phyloP scores from a whole-genome alignment of 2,888 invertebrate species.

The Nemoura dubitans region DNA sequence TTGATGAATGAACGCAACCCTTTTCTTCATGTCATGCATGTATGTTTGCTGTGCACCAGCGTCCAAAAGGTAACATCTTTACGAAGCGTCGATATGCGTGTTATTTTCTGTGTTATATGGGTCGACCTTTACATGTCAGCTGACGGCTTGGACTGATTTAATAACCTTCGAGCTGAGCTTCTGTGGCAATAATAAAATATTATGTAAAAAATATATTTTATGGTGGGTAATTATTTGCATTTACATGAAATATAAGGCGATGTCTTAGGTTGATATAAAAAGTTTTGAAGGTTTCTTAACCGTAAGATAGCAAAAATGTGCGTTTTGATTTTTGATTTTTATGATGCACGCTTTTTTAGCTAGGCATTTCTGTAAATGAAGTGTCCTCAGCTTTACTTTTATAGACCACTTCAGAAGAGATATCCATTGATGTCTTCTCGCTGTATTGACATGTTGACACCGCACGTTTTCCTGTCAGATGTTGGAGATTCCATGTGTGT shows the following conservation, averaged over 20 bases:
- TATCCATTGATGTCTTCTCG: neutral
- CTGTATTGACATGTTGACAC: neutral
- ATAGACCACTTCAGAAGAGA: too few relatives aligned
- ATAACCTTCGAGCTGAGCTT: neutral
- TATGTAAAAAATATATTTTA: neutral
- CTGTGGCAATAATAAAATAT: neutral
- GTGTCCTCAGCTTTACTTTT: too few relatives aligned
- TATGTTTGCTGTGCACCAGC: neutral
- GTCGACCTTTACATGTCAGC: neutral
- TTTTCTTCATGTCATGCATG: neutral
- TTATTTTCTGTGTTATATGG: neutral
- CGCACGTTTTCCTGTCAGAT: constrained; percentile 1
- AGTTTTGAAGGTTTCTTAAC: too few relatives aligned
- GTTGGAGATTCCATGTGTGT: neutral
- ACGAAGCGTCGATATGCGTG: neutral
- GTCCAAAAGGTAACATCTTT: neutral
- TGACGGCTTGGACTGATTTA: neutral
- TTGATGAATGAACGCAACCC: constrained; percentile 3
- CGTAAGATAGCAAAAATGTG: too few relatives aligned
- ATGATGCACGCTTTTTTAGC: too few relatives aligned
- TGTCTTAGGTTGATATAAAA: neutral
- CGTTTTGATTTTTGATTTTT: too few relatives aligned
- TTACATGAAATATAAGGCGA: neutral
- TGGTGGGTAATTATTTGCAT: neutral
- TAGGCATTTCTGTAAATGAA: too few relatives aligned